Base-by-base conservation (phyloP, 2,113 vertebrate species). In the Pangasianodon gigas region DNA sequence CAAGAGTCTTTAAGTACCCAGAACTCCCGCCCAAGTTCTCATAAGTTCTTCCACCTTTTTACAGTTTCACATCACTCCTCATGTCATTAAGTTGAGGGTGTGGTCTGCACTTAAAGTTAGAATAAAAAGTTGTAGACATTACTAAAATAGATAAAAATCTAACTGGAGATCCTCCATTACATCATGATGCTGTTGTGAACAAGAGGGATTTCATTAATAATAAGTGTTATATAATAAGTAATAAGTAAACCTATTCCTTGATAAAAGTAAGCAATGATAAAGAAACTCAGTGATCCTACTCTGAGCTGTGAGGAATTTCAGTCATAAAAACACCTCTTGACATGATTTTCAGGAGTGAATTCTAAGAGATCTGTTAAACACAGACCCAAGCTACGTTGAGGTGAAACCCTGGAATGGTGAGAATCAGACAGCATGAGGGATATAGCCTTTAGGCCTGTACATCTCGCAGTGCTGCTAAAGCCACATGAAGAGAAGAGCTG, bases 401-500 rank as follows among this genome's bases (percentile, higher is more conserved):
- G 56, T 84, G 56, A 84, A 84, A 84, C 82, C 0, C 4, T 84
- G 82, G 56, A 84, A 62, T 62, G 44, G 29, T 37, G 56, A 85
- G 48, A 90, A 83, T 46, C 56, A 29, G 80, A 69, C 65, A 89
- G 79, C 18, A 54, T 88, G 46, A 88, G 48, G 85, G 21, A 82
- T 88, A 24, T 13, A 56, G 67, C 48, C 67, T 87, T 87, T 46
- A 86, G 85, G 85, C 65, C n/a, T 13, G 85, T 44, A 56, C 24
- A 19, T 54, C 71, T 60, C 51, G 29, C 69, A 75, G 52, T 26
- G 71, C 74, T 87, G 37, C 16, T n/a, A 60, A 79, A 87, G 71
- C 86, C 86, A 87, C 86, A 87, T 77, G 71, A 84, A 65, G 71
- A 86, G 71, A 46, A 85, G 56, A 65, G 84, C 80, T 89, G 81